Base-by-base conservation (phyloP, 2,797 vertebrate genomes). In the Acrossocheilus wenchowensis region DNA sequence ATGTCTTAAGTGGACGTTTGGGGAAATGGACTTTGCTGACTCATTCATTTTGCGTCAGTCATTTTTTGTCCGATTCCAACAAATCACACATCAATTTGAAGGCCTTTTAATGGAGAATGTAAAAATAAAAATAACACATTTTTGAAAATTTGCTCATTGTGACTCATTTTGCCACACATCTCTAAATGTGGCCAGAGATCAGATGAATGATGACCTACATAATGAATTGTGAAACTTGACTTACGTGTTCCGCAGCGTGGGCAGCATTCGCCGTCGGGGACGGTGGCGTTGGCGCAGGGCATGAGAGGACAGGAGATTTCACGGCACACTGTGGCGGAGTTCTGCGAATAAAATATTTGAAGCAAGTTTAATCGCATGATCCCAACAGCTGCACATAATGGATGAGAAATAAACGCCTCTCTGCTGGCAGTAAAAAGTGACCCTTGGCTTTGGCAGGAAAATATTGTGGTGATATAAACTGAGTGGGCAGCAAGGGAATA, bases 261-360 rank as follows among this genome's bases (percentile, higher is more conserved):
- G 92, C 98, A 99, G 94, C 98, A 99, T 92, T 99, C 98, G 84
- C 98, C 98, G 4, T 99, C 98, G 0, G 97, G 97, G 86, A 99
- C 96, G 0, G 97, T 98, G 91, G 97, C 98, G 1, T 99, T 99
- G 84, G 97, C 95, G 85, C 98, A 99, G 72, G 97, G 97, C 92
- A 99, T 96, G 82, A 98, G 95, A 82, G 98, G 98, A 82, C 98
- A 99, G 89, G 98, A 98, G 87, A 99, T 97, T 90, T 99, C 97
- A 87, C 96, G 97, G 91, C 98, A 99, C 89, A 99, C 94, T 9
- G 97, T 98, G 43, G 97, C 97, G 71, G 98, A 97, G 85, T 99
- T 98, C 98, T 99, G 88, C 9, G 91, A 69, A 80, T 91, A 72
- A 91, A 89, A 92, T 69, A 82, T 39, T 80, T 21, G 8, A 84